These are phyloP conservation scores for Gastrophryne carolinensis DNA, from an alignment of 2,797 vertebrate species.

Conservation along the genomic window DNA sequence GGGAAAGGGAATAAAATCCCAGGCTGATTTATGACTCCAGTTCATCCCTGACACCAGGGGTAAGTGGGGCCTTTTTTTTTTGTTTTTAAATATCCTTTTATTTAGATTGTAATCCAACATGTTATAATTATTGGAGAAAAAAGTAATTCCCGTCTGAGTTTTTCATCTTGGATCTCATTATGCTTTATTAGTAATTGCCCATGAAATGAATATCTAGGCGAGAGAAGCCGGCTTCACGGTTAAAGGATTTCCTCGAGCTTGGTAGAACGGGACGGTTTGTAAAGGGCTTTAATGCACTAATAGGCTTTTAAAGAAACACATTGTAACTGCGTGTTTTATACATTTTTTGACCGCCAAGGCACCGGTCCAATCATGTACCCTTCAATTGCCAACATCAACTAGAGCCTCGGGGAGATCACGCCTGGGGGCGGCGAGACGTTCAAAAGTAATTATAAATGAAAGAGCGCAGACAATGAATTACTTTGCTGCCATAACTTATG, in stretches of 20 bases:
- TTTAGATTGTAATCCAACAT: not conserved
- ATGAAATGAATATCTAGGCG: not conserved
- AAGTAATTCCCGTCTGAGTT: not conserved
- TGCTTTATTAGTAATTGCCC: not conserved
- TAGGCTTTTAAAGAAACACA: constrained; percentile 36
- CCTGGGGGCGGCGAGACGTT: not conserved
- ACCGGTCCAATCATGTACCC: not conserved
- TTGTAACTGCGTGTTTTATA: constrained; percentile 20
- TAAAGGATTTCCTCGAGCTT: too few relatives aligned
- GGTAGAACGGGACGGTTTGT: too few relatives aligned
- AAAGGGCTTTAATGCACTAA: constrained; percentile 27
- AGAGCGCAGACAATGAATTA: not conserved
- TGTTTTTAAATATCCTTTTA: too few relatives aligned
- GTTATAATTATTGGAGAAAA: not conserved
- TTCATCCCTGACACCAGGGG: too few relatives aligned
- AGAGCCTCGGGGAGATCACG: not conserved
- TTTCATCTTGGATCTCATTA: not conserved
- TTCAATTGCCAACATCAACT: not conserved
- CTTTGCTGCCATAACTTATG: not conserved
- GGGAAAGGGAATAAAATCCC: too few relatives aligned
- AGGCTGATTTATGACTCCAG: too few relatives aligned
- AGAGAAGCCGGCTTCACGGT: not conserved
- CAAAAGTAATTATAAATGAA: constrained; percentile 17
- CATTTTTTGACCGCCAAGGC: not conserved
- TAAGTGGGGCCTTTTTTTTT: too few relatives aligned